These are phyloP conservation scores for Cyphomyrus plagiostoma DNA, from an alignment of 2,113 vertebrate species.

Conservation along the genomic window DNA sequence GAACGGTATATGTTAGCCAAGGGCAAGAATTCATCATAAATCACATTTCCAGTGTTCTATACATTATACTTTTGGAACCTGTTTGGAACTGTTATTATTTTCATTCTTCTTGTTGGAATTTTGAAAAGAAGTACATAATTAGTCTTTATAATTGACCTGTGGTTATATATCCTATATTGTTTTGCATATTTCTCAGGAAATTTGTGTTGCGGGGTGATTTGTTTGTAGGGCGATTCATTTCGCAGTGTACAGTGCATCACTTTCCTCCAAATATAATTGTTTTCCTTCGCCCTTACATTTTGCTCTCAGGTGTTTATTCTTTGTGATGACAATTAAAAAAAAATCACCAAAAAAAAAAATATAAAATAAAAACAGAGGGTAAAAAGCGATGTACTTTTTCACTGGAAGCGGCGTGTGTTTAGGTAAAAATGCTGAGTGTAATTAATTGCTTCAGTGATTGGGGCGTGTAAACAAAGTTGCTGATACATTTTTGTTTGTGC, in stretches of 20 bases:
- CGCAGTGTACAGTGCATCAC: not conserved
- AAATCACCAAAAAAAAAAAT: conserved; percentile 19
- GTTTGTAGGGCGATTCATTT: not conserved
- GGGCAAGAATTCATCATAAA: not conserved
- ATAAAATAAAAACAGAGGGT: conserved; percentile 29
- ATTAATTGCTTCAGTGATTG: conserved; percentile 44
- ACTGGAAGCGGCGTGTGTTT: conserved; percentile 29
- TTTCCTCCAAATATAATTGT: conserved; percentile 31
- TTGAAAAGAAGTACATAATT: not conserved
- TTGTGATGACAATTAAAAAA: conserved; percentile 35
- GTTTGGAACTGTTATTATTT: not conserved
- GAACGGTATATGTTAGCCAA: not conserved
- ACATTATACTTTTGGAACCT: not conserved
- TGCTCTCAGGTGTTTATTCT: conserved; percentile 33
- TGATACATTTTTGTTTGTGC: conserved; percentile 42
- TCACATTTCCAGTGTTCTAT: not conserved
- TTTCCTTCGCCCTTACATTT: conserved; percentile 38
- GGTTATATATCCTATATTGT: not conserved
- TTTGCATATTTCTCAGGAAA: not conserved
- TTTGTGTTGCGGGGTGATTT: not conserved
- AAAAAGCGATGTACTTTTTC: conserved; percentile 37
- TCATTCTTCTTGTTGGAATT: not conserved
- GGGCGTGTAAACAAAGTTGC: conserved; percentile 59
- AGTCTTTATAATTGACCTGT: not conserved
- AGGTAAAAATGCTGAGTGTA: conserved; percentile 29